phyloP scores from a whole-genome alignment of 92 coral and sea anemone genomes.

The Siderastrea siderea region DNA sequence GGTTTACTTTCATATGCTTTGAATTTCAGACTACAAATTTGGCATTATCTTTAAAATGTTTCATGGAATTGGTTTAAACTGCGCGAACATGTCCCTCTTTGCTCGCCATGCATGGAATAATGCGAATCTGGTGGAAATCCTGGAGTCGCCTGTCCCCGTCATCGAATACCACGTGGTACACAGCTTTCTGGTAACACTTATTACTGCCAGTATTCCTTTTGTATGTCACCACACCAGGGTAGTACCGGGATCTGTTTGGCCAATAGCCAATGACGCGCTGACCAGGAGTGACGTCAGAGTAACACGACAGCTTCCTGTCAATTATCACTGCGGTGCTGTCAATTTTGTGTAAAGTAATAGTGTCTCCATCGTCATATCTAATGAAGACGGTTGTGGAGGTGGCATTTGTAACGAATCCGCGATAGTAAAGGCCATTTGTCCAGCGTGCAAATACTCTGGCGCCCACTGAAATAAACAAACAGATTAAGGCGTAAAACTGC shows the following conservation, averaged over 20 bases:
- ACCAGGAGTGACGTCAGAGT: constrained; percentile 2
- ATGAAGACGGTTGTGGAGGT: constrained; percentile 11
- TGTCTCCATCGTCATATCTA: constrained; percentile 37
- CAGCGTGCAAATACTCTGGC: constrained; percentile 47
- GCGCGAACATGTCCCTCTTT: not conserved
- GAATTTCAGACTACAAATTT: too few relatives aligned
- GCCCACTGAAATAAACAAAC: constrained; percentile 15
- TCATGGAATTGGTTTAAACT: too few relatives aligned
- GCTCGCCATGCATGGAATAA: constrained; percentile 1
- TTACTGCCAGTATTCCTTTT: not conserved
- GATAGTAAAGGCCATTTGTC: constrained; percentile 17
- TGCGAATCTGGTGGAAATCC: constrained; percentile 22
- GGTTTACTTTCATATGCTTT: too few relatives aligned
- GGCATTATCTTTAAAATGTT: too few relatives aligned
- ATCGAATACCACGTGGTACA: constrained; percentile 13
- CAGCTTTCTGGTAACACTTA: not conserved
- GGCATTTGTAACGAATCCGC: not conserved
- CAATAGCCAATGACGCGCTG: constrained; percentile 41
- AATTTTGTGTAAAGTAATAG: constrained; percentile 2
- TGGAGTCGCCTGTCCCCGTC: constrained; percentile 28
- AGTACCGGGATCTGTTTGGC: constrained; percentile 21
- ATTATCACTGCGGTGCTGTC: constrained; percentile 19
- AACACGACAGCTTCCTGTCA: constrained; percentile 9
- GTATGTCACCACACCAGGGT: constrained; percentile 20
- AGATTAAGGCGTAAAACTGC: too few relatives aligned